phyloP scores from a whole-genome alignment of 2,888 invertebrate species.

The Thecophora atra region DNA sequence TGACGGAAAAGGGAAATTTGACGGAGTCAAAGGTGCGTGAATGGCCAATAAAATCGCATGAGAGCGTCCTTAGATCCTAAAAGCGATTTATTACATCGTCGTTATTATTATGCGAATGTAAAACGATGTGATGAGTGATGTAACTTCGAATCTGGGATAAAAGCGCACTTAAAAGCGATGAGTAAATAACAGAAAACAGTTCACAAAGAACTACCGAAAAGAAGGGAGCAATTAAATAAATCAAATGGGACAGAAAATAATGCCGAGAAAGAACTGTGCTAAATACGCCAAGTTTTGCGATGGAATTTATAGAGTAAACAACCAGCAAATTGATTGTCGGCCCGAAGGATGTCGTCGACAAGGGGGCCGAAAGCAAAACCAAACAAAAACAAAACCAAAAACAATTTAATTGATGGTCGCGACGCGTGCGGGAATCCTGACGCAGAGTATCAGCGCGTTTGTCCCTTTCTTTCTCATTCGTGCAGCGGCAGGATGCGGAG shows the following conservation, averaged over 20 bases:
- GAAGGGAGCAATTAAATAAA: slow-evolving; percentile 9
- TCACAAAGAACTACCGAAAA: slow-evolving; percentile 16
- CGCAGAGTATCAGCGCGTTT: slow-evolving; percentile 1
- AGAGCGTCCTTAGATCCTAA: too few species aligned
- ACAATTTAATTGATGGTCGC: slow-evolving; percentile 1
- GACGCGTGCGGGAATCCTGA: slow-evolving; percentile 9
- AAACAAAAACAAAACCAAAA: slow-evolving; percentile 10
- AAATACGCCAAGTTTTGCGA: background rate
- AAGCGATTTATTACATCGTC: too few species aligned
- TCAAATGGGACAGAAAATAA: background rate
- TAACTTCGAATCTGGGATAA: too few species aligned
- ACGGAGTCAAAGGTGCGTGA: too few species aligned
- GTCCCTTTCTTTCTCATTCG: background rate
- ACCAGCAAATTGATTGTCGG: slow-evolving; percentile 22
- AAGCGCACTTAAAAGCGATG: background rate
- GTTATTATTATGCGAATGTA: too few species aligned
- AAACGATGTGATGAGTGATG: too few species aligned
- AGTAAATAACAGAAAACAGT: slow-evolving; percentile 2
- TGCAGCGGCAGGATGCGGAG: slow-evolving; percentile 6
- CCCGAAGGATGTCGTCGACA: slow-evolving; percentile 1
- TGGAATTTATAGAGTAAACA: slow-evolving; percentile 6
- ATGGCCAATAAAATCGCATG: too few species aligned
- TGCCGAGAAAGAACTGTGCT: background rate
- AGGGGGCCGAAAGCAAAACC: background rate
- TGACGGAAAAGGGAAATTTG: too few species aligned